These are phyloP conservation scores for Diabrotica undecimpunctata DNA, from an alignment of 1,140 invertebrate genomes.

Conservation along the genomic window DNA sequence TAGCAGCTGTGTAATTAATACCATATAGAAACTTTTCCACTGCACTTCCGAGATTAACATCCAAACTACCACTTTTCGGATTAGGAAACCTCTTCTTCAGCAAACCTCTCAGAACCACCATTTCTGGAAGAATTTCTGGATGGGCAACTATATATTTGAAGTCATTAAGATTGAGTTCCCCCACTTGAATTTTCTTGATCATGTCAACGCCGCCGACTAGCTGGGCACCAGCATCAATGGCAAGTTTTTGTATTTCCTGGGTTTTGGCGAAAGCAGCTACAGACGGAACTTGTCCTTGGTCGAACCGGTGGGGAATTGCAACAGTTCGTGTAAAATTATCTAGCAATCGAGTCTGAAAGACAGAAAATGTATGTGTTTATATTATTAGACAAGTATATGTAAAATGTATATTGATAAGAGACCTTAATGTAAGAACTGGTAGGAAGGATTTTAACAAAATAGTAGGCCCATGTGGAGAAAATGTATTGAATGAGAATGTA, in stretches of 20 bases:
- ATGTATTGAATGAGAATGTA: too few species aligned
- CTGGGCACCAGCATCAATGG: slow-evolving; percentile 64
- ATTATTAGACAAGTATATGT: too few species aligned
- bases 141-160: slow-evolving; percentile 73
- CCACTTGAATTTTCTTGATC: slow-evolving; percentile 71
- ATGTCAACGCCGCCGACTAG: slow-evolving; percentile 65
- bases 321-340: slow-evolving; percentile 60
- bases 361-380: background rate
- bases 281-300: slow-evolving; percentile 58
- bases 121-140: slow-evolving; percentile 71
- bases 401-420: too few species aligned
- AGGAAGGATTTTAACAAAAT: too few species aligned
- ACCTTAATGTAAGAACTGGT: too few species aligned
- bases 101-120: slow-evolving; percentile 68
- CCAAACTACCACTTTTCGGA: slow-evolving; percentile 63
- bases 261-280: slow-evolving; percentile 71
- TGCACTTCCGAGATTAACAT: slow-evolving; percentile 56
- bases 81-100: slow-evolving; percentile 74
- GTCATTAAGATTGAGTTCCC: slow-evolving; percentile 63
- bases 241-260: slow-evolving; percentile 54
- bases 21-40: slow-evolving; percentile 63
- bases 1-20: slow-evolving; percentile 60
- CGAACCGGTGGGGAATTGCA: slow-evolving; percentile 61
- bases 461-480: too few species aligned
- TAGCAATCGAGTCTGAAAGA: slow-evolving; percentile 58